Evolutionary conservation across 2,888 invertebrate genomes (phyloP), one percentile per base, ranked within the genome.

Genomic region (Eurois occulta): DNA sequence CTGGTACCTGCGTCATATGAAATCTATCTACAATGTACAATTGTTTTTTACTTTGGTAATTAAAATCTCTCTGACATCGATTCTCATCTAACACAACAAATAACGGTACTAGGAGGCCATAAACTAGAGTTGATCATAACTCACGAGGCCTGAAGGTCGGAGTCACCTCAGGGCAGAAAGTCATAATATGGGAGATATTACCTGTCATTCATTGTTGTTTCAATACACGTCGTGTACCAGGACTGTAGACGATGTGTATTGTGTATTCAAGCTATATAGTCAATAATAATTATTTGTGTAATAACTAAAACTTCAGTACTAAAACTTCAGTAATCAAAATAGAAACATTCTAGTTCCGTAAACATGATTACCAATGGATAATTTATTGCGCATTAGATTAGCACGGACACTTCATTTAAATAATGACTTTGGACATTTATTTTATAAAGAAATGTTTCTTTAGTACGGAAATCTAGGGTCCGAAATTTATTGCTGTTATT

Each of bases 201-300:
- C 81, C 86, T 80, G 84, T 82, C 87, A 84, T 86, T 88, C 86
- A 84, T 88, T 79, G 85, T 88, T 76, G 58, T 78, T 81, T 76
- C 72, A 80, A 80, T 72, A 80, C 48, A 58, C 60, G 16, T 32
- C 41, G 72, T 48, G 32, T 65, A 62, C 71, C 16, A 48, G 60
- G 68, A 58, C 8, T 21, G 2, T 28, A 66, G 28, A 86, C 13
- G 41, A 58, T 70, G 48, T 76, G 60, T 86, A 62, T 55, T 41
- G 16, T 70, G n/a, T 64, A 18, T 46, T 48, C 16, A 60, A 72
- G 18, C 38, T n/a, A n/a, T n/a, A 10, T 46, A n/a, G n/a, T n/a
- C n/a, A 43, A 43, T 43, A 43, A 43, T 43, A 13, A n/a, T 48
- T 52, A 52, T 64, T n/a, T 55, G 16, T 68, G 24, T 16, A 41